These are phyloP conservation scores for Hirtodrosophila confusa DNA, from an alignment of 2,888 invertebrate genomes.

Conservation along the genomic window DNA sequence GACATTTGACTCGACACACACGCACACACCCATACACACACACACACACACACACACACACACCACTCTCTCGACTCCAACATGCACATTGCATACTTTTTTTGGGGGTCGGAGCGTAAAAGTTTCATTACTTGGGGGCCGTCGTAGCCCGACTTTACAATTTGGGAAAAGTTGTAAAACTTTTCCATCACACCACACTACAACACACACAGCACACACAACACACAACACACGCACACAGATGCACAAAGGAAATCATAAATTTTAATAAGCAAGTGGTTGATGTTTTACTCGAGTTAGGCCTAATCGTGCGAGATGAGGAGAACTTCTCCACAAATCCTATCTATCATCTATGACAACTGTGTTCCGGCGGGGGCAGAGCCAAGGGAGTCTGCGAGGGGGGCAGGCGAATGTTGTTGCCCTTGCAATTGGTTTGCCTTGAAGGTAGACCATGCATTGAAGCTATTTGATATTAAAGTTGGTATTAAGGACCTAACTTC, in stretches of 20 bases:
- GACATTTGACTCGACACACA: slow-evolving; percentile 65
- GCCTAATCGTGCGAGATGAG: slow-evolving; percentile 47
- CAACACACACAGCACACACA: neutral
- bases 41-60: too few relatives aligned
- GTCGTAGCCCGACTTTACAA: slow-evolving; percentile 47
- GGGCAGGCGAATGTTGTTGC: too few relatives aligned
- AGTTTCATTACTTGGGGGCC: slow-evolving; percentile 61
- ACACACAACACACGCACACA: neutral
- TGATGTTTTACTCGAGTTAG: slow-evolving; percentile 37
- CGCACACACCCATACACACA: slow-evolving; percentile 2
- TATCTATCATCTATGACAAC: slow-evolving; percentile 11
- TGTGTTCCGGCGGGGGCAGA: too few relatives aligned
- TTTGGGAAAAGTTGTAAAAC: slow-evolving; percentile 63
- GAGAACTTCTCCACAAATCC: slow-evolving; percentile 10
- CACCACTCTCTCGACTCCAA: slow-evolving; percentile 35
- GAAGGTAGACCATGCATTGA: too few relatives aligned
- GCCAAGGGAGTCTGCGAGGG: too few relatives aligned
- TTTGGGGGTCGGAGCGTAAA: slow-evolving; percentile 44
- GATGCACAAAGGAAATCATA: slow-evolving; percentile 41
- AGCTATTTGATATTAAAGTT: too few relatives aligned
- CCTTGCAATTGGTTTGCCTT: too few relatives aligned
- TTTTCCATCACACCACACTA: slow-evolving; percentile 31
- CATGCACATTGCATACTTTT: slow-evolving; percentile 65
- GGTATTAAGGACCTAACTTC: too few relatives aligned
- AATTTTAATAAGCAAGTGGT: slow-evolving; percentile 60